Evolutionary conservation across 2,113 vertebrate species (phyloP).

Genomic region (Haliaeetus leucogaster): DNA sequence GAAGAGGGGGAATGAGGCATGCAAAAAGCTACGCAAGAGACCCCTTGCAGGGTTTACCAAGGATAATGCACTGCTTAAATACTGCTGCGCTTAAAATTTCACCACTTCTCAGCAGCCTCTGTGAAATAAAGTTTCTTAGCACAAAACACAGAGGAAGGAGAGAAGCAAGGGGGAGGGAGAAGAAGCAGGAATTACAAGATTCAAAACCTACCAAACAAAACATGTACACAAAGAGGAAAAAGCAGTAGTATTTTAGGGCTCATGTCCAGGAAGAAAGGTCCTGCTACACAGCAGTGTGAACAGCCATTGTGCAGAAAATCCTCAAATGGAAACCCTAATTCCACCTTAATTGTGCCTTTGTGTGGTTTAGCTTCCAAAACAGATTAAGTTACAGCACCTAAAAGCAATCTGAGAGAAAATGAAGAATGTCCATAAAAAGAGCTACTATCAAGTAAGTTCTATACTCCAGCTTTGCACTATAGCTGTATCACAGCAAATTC

Average conservation of each 20-base stretch:
- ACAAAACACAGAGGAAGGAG: background rate
- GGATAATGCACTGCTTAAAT: background rate
- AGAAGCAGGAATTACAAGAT: background rate
- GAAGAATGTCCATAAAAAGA: background rate
- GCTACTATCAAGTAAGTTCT: rapidly evolving
- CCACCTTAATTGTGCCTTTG: background rate
- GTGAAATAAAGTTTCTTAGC: background rate
- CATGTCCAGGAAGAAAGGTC: background rate
- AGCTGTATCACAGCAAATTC: background rate
- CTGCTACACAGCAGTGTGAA: background rate
- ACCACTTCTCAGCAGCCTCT: background rate
- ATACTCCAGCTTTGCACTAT: background rate
- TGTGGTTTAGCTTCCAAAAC: background rate
- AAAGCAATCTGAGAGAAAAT: background rate
- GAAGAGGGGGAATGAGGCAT: background rate
- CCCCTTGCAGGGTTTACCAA: background rate
- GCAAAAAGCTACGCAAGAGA: background rate
- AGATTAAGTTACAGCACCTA: background rate
- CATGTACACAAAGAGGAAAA: rapidly evolving
- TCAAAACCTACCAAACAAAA: background rate
- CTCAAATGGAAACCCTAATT: background rate
- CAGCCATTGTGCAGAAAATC: background rate
- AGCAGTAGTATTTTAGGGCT: background rate
- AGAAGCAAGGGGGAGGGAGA: background rate
- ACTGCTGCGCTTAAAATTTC: background rate